These are phyloP conservation scores for Melanostigma gelatinosum DNA, from an alignment of 2,113 vertebrate species.

Conservation along the genomic window DNA sequence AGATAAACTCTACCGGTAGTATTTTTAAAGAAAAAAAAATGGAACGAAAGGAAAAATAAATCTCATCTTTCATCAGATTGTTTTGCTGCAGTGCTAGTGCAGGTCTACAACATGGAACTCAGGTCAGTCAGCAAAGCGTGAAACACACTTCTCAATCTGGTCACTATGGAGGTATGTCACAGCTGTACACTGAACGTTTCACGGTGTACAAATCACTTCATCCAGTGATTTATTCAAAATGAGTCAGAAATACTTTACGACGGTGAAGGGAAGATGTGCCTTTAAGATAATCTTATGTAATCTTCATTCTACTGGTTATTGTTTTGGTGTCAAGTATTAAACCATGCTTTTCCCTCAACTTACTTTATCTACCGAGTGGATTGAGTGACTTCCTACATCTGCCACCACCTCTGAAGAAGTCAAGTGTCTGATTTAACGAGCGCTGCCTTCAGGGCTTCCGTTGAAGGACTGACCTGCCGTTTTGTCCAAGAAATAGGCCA, in stretches of 20 bases:
- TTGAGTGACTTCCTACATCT: neutral
- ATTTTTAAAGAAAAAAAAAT: neutral
- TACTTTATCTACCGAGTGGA: neutral
- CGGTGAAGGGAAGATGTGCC: neutral
- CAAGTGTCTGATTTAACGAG: neutral
- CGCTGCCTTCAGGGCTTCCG: neutral
- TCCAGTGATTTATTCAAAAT: neutral
- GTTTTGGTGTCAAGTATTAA: neutral
- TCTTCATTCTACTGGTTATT: neutral
- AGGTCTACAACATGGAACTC: neutral
- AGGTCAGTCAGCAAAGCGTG: slow-evolving; percentile 8
- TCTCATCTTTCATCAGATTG: neutral
- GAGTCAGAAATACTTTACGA: neutral
- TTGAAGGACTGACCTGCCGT: slow-evolving; percentile 85
- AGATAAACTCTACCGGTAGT: neutral
- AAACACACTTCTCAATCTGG: neutral
- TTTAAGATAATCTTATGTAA: neutral
- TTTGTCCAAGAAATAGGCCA: slow-evolving; percentile 98
- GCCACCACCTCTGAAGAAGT: neutral
- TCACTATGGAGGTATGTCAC: neutral
- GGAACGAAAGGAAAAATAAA: neutral
- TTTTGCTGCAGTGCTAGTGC: neutral
- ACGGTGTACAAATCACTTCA: neutral
- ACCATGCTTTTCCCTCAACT: neutral
- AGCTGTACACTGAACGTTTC: neutral